A percentile compares a stretch with the other conserved stretches of the same genome.
Evolutionary conservation across 2,797 vertebrate genomes (phyloP).

Genomic region (Siniperca undulata): DNA sequence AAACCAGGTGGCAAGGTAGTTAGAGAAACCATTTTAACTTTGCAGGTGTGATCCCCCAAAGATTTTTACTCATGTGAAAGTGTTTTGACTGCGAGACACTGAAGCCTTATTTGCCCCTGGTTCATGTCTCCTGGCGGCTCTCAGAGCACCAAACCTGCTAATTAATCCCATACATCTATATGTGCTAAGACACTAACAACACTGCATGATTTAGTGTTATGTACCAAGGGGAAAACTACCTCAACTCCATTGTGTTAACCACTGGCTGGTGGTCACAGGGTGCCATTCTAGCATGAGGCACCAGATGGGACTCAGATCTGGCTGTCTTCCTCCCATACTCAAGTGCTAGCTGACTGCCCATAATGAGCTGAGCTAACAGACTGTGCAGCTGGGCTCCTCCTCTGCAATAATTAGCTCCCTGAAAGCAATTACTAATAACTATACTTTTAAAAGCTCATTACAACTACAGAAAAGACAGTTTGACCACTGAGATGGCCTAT

Average conservation of each 20-base stretch:
- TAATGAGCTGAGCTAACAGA: conserved; percentile 71
- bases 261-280: conserved; percentile 28
- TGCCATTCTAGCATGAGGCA: conserved; percentile 53
- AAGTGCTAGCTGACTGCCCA: conserved; percentile 67
- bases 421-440: conserved; percentile 63
- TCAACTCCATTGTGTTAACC: conserved; percentile 28
- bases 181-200: conserved; percentile 6
- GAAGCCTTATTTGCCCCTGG: background rate
- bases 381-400: conserved; percentile 75
- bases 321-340: conserved; percentile 64
- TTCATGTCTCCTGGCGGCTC: background rate
- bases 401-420: conserved; percentile 69
- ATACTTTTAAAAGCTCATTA: conserved; percentile 56
- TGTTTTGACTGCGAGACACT: background rate
- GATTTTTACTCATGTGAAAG: background rate
- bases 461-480: conserved; percentile 12
- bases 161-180: conserved; percentile 21
- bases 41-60: conserved; percentile 5
- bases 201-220: conserved; percentile 10
- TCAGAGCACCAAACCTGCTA: background rate
- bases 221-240: conserved; percentile 42
- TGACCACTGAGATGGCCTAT: conserved; percentile 15
- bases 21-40: background rate
- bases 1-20: background rate
- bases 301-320: conserved; percentile 73